Percentiles rank a stretch among this genome's conserved stretches.
Evolutionary conservation across 2,888 invertebrate genomes (phyloP).

Genomic region (Conomelus anceps): DNA sequence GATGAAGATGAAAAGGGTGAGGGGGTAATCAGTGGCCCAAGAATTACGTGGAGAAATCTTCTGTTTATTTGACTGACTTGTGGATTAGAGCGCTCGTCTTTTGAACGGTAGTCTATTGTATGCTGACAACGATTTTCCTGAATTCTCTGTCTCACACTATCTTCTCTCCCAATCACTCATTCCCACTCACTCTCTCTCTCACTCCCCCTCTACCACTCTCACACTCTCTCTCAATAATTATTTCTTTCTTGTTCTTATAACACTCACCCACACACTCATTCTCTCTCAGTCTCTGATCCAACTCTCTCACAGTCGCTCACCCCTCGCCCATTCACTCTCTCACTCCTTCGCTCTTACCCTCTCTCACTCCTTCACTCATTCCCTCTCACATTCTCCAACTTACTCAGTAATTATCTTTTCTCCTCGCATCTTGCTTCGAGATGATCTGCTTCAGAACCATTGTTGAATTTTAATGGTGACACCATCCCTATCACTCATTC

Average conservation of each 20-base stretch:
- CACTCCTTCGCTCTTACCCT: neutral
- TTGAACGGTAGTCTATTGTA: neutral
- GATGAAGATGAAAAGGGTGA: neutral
- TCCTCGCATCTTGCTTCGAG: neutral
- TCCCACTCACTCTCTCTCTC: neutral
- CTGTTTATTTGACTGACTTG: neutral
- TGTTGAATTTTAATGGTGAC: neutral
- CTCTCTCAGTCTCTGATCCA: neutral
- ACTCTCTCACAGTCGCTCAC: neutral
- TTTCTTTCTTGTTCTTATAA: too few relatives aligned
- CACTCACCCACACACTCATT: neutral
- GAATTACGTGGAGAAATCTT: neutral
- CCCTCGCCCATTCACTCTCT: neutral
- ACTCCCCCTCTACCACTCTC: neutral
- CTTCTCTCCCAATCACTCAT: too few relatives aligned
- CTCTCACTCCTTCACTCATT: neutral
- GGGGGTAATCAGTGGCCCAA: neutral
- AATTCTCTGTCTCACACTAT: neutral
- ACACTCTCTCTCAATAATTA: neutral
- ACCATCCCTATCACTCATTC: neutral
- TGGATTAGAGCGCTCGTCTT: neutral
- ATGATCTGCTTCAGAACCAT: neutral
- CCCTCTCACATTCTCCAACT: too few relatives aligned
- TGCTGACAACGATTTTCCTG: neutral
- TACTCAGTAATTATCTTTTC: neutral